Conservation (phyloP, 92 coral and sea anemone genomes). For the Muricea muricata region DNA sequence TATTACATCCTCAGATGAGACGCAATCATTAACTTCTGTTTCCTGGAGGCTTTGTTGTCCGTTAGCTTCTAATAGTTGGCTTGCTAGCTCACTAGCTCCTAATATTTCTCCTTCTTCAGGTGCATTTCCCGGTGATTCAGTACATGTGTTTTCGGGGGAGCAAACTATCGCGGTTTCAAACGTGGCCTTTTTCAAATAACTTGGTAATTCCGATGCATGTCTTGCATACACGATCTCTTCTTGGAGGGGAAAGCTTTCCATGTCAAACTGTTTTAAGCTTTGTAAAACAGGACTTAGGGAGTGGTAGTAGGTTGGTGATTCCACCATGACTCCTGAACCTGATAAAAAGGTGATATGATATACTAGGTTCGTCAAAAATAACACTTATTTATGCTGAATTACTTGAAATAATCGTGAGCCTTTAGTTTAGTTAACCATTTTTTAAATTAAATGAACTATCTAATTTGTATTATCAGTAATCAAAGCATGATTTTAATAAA, state of each 20-base stretch:
- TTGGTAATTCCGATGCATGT: neutral
- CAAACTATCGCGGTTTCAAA: neutral
- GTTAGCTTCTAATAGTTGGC: neutral
- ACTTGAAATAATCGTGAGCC: neutral
- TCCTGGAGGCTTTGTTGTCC: neutral
- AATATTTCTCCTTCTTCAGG: neutral
- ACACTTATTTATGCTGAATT: no score
- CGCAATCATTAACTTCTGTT: neutral
- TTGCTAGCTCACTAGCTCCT: neutral
- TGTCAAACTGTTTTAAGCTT: slow-evolving; percentile 27
- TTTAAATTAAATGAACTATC: no score
- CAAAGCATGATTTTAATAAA: no score
- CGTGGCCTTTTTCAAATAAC: neutral
- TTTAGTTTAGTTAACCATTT: no score
- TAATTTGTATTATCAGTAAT: no score
- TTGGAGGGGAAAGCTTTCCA: slow-evolving; percentile 45
- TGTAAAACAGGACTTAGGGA: slow-evolving; percentile 37
- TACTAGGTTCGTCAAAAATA: no score
- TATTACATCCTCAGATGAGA: no score
- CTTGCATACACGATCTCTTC: slow-evolving; percentile 9
- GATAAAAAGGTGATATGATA: no score
- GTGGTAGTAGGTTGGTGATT: slow-evolving; percentile 53
- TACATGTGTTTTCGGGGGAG: neutral
- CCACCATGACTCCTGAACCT: slow-evolving; percentile 44
- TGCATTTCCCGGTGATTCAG: neutral